Conservation (phyloP, 2,113 vertebrate species). For the Nerophis ophidion region DNA sequence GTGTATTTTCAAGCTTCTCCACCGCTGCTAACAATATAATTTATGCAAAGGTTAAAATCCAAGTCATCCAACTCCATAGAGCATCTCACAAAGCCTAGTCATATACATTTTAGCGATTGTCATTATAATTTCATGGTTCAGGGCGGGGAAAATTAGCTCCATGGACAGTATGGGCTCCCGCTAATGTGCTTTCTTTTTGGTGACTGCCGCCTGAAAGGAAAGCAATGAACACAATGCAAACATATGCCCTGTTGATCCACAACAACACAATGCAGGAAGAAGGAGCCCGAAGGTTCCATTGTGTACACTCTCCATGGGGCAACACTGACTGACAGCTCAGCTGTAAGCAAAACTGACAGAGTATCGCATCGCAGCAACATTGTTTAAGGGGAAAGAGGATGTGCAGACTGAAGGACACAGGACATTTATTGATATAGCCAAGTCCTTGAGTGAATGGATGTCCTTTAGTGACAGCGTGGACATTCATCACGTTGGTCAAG, state of each 20-base stretch:
- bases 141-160: slow-evolving; percentile 33
- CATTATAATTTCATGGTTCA: slow-evolving; percentile 34
- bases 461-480: slow-evolving; percentile 63
- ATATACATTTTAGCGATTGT: slow-evolving; percentile 18
- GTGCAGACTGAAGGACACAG: slow-evolving; percentile 48
- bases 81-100: not conserved
- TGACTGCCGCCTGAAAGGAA: slow-evolving; percentile 18
- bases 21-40: slow-evolving; percentile 23
- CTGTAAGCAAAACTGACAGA: slow-evolving; percentile 59
- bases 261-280: slow-evolving; percentile 49
- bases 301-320: slow-evolving; percentile 42
- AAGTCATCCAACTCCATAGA: not conserved
- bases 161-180: slow-evolving; percentile 34
- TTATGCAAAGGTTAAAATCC: slow-evolving; percentile 37
- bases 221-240: slow-evolving; percentile 45
- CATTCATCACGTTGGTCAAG: slow-evolving; percentile 70
- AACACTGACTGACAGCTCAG: slow-evolving; percentile 55
- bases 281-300: slow-evolving; percentile 50
- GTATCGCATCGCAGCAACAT: slow-evolving; percentile 43
- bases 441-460: slow-evolving; percentile 61
- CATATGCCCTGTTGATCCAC: slow-evolving; percentile 52
- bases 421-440: slow-evolving; percentile 63
- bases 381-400: slow-evolving; percentile 54
- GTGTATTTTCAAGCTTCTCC: slow-evolving; percentile 5
- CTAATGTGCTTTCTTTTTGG: slow-evolving; percentile 21